Conservation (phyloP, 1,140 invertebrate genomes). For the Harpegnathos saltator region DNA sequence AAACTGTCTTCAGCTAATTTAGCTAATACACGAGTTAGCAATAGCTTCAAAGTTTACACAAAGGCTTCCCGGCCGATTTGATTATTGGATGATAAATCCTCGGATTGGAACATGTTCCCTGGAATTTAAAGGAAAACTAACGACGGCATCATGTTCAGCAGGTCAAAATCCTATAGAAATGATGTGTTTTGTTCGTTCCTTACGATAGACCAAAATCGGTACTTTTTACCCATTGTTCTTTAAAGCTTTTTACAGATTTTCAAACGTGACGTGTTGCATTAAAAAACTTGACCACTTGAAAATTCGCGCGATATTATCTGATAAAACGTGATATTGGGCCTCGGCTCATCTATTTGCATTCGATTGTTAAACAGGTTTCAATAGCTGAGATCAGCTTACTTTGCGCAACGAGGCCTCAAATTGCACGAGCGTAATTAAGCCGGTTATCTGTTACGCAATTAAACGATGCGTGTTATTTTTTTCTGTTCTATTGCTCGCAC, state of each 20-base stretch:
- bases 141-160: too few species aligned
- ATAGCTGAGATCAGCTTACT: slow-evolving; percentile 14
- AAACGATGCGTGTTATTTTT: not conserved
- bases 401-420: slow-evolving; percentile 32
- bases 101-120: too few species aligned
- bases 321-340: slow-evolving; percentile 38
- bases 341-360: slow-evolving; percentile 33
- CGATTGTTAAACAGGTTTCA: slow-evolving; percentile 29
- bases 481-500: slow-evolving; percentile 9
- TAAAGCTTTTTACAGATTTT: not conserved
- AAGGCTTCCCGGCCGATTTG: too few species aligned
- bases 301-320: slow-evolving; percentile 39
- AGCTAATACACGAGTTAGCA: too few species aligned
- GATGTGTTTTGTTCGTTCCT: too few species aligned
- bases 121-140: too few species aligned
- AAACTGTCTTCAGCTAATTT: too few species aligned
- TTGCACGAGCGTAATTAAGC: slow-evolving; percentile 40
- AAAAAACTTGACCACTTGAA: slow-evolving; percentile 6
- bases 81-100: too few species aligned
- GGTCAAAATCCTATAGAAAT: too few species aligned
- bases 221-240: too few species aligned
- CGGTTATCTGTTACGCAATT: slow-evolving; percentile 16
- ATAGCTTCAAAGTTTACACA: too few species aligned
- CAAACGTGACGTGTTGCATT: slow-evolving; percentile 19
- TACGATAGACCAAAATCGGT: too few species aligned